Percentiles rank a stretch among this genome's conserved stretches.
phyloP scores from a whole-genome alignment of 1,140 invertebrate species.

The Heliconius melpomene region DNA sequence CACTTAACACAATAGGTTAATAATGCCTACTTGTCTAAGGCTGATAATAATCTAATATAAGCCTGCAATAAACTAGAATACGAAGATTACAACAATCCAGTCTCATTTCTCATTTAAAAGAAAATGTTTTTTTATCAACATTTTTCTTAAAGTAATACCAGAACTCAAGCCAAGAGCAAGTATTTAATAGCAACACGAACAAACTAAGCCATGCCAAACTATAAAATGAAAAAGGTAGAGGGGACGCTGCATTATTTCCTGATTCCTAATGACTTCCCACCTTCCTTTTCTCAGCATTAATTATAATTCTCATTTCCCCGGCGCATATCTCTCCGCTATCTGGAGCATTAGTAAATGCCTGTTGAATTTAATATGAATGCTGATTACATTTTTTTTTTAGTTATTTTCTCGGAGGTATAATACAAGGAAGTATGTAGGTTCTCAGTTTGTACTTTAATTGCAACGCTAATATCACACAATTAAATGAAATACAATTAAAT shows the following conservation, averaged over 20 bases:
- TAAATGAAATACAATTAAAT: not conserved
- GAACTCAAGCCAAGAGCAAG: not conserved
- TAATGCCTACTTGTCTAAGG: too few species aligned
- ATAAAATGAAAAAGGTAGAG: not conserved
- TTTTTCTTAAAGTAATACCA: not conserved
- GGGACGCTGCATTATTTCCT: not conserved
- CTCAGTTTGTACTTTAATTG: too few species aligned
- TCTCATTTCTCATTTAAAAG: too few species aligned
- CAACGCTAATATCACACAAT: too few species aligned
- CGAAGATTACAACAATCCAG: too few species aligned
- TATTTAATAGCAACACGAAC: not conserved
- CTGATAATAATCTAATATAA: too few species aligned
- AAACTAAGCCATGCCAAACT: not conserved
- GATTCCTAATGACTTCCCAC: slow-evolving; percentile 12
- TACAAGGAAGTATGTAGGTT: too few species aligned
- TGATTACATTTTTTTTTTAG: not conserved
- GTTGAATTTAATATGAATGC: not conserved
- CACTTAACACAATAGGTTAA: too few species aligned
- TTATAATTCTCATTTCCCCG: slow-evolving; percentile 21
- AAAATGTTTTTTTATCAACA: too few species aligned
- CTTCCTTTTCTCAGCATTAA: slow-evolving; percentile 20
- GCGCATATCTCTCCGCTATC: slow-evolving; percentile 16
- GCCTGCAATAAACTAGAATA: too few species aligned
- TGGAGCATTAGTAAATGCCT: slow-evolving; percentile 6
- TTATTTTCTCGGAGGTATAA: not conserved